phyloP scores from a whole-genome alignment of 2,113 vertebrate genomes.

The Gnathonemus longibarbis region DNA sequence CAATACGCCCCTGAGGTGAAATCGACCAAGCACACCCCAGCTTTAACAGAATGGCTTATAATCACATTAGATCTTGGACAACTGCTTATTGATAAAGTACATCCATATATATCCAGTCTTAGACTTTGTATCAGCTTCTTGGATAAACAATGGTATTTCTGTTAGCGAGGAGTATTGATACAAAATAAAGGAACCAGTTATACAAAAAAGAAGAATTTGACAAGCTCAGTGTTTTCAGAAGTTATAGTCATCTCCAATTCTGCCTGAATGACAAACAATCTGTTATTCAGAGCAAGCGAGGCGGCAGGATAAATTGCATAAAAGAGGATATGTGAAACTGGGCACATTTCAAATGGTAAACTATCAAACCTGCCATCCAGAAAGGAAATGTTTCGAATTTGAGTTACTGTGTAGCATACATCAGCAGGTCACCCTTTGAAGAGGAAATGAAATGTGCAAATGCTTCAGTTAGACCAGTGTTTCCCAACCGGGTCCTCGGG shows the following conservation, averaged over 20 bases:
- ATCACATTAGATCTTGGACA: background rate
- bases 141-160: background rate
- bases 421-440: background rate
- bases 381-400: background rate
- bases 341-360: background rate
- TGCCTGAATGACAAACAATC: background rate
- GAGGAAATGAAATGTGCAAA: background rate
- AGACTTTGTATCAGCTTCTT: background rate
- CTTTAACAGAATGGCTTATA: background rate
- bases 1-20: background rate
- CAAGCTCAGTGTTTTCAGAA: background rate
- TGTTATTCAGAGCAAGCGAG: background rate
- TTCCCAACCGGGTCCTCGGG: background rate
- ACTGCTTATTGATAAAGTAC: background rate
- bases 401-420: background rate
- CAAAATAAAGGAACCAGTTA: background rate
- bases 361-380: background rate
- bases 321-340: background rate
- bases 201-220: background rate
- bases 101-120: background rate
- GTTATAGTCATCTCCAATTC: background rate
- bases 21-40: background rate
- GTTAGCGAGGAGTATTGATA: background rate
- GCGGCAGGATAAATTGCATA: background rate
- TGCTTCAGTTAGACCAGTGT: background rate